Evolutionary conservation across 2,113 vertebrate genomes (phyloP).

Genomic region (Rhinoderma darwinii): DNA sequence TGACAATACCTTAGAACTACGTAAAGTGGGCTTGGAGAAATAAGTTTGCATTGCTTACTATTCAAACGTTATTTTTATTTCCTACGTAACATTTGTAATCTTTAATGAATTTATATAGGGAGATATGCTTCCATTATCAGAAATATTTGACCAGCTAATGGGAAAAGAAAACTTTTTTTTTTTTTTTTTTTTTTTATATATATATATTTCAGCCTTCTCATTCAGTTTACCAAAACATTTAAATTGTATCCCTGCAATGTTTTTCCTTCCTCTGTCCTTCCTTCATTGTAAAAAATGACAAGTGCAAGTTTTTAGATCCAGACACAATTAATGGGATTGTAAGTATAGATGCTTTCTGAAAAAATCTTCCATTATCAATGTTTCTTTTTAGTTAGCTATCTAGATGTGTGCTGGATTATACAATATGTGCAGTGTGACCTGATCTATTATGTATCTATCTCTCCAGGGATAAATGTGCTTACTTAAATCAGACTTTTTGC

Average conservation of each 20-base stretch:
- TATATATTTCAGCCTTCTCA: constrained; percentile 74
- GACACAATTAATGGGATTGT: constrained; percentile 71
- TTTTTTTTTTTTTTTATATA: no score
- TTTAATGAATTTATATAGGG: constrained; percentile 73
- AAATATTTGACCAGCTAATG: constrained; percentile 71
- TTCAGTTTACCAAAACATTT: constrained; percentile 71
- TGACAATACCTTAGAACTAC: constrained; percentile 61
- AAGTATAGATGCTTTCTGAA: constrained; percentile 68
- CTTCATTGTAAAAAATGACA: constrained; percentile 50
- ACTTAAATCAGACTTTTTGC: neutral
- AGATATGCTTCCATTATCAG: constrained; percentile 76
- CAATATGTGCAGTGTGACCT: constrained; percentile 75
- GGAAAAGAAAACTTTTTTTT: constrained; percentile 68
- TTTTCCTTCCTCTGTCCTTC: constrained; percentile 58
- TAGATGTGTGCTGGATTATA: constrained; percentile 73
- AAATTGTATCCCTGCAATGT: constrained; percentile 71
- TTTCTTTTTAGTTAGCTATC: constrained; percentile 68
- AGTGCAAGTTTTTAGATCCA: constrained; percentile 63
- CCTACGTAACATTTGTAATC: constrained; percentile 74
- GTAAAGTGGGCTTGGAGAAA: constrained; percentile 65
- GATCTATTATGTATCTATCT: constrained; percentile 31
- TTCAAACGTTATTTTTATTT: constrained; percentile 75
- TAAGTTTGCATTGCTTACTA: constrained; percentile 68
- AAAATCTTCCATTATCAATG: constrained; percentile 73
- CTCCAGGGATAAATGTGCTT: constrained; percentile 32